Evolutionary conservation across 2,888 invertebrate genomes (phyloP), one percentile per base, ranked within the genome.

Genomic region (Strigamia transsilvanica): DNA sequence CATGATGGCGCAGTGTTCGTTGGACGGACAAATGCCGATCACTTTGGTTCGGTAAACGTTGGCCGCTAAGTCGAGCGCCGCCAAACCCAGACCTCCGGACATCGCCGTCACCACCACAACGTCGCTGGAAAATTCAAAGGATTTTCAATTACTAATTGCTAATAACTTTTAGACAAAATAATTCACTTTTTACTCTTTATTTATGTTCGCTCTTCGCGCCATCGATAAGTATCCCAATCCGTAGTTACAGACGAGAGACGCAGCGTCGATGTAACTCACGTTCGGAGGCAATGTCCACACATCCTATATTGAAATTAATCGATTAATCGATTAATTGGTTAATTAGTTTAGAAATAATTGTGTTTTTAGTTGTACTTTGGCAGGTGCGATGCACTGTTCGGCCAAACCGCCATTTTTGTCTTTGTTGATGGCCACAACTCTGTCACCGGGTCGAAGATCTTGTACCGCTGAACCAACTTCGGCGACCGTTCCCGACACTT

Each of bases 31-130:
- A n/a, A 92, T 90, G n/a, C 91, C 93, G 85, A 93, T 91, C 4
- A 93, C 92, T 88, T 92, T 90, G 38, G 92, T 91, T 86, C 91
- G 90, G 85, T 91, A 93, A 79, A 93, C 90, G 87, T 92, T 92
- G 13, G 91, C 90, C 66, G 93, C 93, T 77, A 93, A 89, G 88
- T 93, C 93, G 23, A 93, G 90, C 66, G 92, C 91, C 82, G 93
- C 93, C 77, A 93, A 87, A 18, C 89, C 89, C 77, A 91, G 88
- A 12, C 92, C 91, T 23, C 92, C 92, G 80, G 91, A 89, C 10
- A 92, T 92, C 46, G 92, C 91, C 73, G 92, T 91, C 51, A 93
- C 90, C 13, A 93, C 86, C n/a, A 93, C 90, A 79, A 89, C 89
- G 83, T 91, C 90, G 78, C 91, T 88, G 84, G n/a, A 15, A 27